Percentiles rank a stretch among this genome's conserved stretches.
These are phyloP conservation scores for Drosophila anomalata DNA, from an alignment of 2,888 invertebrate species.

Conservation along the genomic window DNA sequence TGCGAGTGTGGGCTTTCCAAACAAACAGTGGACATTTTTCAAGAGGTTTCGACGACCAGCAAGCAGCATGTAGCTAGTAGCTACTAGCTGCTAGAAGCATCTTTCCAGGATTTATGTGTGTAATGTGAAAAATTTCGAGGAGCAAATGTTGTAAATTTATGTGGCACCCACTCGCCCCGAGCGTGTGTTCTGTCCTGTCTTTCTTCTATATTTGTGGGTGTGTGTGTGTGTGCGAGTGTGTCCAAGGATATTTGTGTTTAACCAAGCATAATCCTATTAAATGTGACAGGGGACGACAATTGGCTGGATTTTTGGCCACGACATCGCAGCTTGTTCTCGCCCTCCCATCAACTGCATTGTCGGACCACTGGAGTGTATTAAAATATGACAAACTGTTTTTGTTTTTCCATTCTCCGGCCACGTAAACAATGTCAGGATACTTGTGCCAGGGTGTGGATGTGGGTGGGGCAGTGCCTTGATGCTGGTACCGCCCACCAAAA, in stretches of 20 bases:
- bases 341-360: constrained; percentile 40
- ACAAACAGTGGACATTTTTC: constrained; percentile 78
- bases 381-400: constrained; percentile 73
- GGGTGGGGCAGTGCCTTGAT: not conserved
- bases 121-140: constrained; percentile 72
- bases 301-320: constrained; percentile 60
- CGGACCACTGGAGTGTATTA: constrained; percentile 68
- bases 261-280: constrained; percentile 78
- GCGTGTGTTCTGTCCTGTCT: constrained; percentile 5
- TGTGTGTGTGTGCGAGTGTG: constrained; percentile 38
- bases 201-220: not conserved
- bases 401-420: constrained; percentile 39
- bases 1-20: constrained; percentile 44
- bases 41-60: constrained; percentile 58
- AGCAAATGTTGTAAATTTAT: constrained; percentile 68
- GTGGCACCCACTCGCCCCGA: constrained; percentile 41
- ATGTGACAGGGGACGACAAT: constrained; percentile 78
- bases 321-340: constrained; percentile 42
- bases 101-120: constrained; percentile 69
- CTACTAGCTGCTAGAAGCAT: constrained; percentile 48
- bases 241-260: constrained; percentile 66
- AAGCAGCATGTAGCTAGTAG: constrained; percentile 31
- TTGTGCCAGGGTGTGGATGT: constrained; percentile 5
- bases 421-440: constrained; percentile 36
- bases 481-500: constrained; percentile 49